Conservation (phyloP, 2,797 vertebrate species). For the Ibycter americanus region DNA sequence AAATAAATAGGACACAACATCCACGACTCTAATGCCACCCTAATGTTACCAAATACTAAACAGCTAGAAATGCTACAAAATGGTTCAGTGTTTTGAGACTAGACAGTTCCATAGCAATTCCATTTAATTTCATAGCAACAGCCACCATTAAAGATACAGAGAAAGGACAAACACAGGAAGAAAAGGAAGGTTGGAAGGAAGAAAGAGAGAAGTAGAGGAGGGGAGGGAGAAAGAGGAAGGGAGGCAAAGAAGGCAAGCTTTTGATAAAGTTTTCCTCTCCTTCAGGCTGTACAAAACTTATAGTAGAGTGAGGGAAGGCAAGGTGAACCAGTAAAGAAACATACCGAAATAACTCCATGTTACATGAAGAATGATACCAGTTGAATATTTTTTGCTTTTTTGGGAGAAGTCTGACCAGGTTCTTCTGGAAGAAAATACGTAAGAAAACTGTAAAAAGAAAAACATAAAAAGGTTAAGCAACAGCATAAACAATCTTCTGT, state of each 20-base stretch:
- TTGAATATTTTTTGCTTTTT: neutral
- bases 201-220: neutral
- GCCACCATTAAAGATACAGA: neutral
- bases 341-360: neutral
- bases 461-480: neutral
- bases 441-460: neutral
- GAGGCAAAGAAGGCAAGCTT: neutral
- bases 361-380: neutral
- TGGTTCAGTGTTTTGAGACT: neutral
- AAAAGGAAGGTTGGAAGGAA: neutral
- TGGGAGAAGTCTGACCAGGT: neutral
- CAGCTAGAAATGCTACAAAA: neutral
- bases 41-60: neutral
- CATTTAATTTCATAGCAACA: neutral
- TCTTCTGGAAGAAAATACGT: neutral
- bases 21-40: neutral
- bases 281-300: neutral
- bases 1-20: neutral
- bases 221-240: neutral
- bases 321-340: neutral
- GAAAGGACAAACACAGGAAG: neutral
- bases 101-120: neutral
- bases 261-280: neutral
- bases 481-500: neutral
- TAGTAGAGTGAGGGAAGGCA: neutral